phyloP scores from a whole-genome alignment of 2,113 vertebrate species.

The Eira barbara region DNA sequence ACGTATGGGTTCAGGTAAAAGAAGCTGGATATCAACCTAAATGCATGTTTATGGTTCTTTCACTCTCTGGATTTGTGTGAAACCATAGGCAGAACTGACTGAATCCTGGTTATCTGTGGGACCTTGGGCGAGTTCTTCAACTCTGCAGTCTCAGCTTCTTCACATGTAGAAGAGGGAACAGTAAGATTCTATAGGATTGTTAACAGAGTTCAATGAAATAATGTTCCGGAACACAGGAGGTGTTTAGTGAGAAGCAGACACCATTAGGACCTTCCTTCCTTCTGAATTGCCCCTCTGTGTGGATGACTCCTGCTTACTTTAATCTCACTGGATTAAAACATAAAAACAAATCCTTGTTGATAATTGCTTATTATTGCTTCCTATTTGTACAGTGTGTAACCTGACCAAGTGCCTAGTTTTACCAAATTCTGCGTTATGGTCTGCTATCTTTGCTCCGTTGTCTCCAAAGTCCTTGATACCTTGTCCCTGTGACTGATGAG shows the following conservation, averaged over 20 bases:
- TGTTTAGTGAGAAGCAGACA: background rate
- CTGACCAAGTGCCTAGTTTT: background rate
- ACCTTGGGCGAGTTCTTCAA: background rate
- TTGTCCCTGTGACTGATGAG: background rate
- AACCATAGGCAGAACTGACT: background rate
- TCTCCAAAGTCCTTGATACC: background rate
- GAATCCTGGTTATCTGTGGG: background rate
- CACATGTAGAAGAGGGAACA: background rate
- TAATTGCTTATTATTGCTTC: background rate
- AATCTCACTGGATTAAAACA: background rate
- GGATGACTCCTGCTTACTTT: background rate
- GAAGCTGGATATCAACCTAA: background rate
- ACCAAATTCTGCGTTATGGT: background rate
- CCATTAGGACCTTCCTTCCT: background rate
- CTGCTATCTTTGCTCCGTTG: background rate
- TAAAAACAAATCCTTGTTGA: background rate
- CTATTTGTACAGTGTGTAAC: background rate
- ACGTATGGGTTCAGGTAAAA: conserved; percentile 77
- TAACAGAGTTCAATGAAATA: background rate
- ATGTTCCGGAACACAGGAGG: background rate
- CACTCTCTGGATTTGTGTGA: background rate
- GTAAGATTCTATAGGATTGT: background rate
- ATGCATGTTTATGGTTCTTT: background rate
- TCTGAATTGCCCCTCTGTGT: background rate
- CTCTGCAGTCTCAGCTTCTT: background rate